These are phyloP conservation scores for Hypena proboscidalis DNA, from an alignment of 2,888 invertebrate genomes.

Conservation along the genomic window DNA sequence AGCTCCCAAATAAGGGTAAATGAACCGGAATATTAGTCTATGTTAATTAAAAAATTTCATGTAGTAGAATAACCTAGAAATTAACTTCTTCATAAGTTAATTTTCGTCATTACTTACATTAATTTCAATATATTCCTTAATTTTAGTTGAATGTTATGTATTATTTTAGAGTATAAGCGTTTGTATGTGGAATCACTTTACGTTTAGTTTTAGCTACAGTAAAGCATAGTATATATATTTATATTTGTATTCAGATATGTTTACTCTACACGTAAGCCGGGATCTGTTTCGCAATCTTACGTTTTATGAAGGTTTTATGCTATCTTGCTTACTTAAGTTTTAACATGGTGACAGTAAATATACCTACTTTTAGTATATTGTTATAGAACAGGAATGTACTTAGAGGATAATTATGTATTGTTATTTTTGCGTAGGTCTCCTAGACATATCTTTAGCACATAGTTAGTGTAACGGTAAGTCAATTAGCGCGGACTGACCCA, in stretches of 20 bases:
- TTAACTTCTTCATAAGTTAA: constrained; percentile 2
- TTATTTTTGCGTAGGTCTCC: constrained; percentile 16
- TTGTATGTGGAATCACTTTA: constrained; percentile 10
- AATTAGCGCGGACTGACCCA: constrained; percentile 34
- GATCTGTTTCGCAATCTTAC: constrained; percentile 53
- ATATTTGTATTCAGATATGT: constrained; percentile 13
- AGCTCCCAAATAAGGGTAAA: constrained; percentile 25
- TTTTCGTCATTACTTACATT: constrained; percentile 1
- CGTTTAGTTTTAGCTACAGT: constrained; percentile 9
- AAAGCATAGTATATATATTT: constrained; percentile 6
- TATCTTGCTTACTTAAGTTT: constrained; percentile 41
- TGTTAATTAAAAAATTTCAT: constrained; percentile 1
- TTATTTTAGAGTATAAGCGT: neutral
- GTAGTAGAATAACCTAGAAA: neutral
- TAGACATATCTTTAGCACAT: constrained; percentile 19
- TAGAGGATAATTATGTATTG: constrained; percentile 38
- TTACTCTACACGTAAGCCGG: constrained; percentile 43
- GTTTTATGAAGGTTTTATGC: constrained; percentile 29
- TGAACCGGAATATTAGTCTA: constrained; percentile 1
- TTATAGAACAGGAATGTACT: constrained; percentile 42
- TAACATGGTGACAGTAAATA: constrained; percentile 29
- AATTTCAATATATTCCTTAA: constrained; percentile 8
- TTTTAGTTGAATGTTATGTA: no score
- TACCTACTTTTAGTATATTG: constrained; percentile 36
- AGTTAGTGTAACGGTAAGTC: constrained; percentile 28